These are phyloP conservation scores for Metellina segmentata DNA, from an alignment of 2,888 invertebrate genomes.

Conservation along the genomic window DNA sequence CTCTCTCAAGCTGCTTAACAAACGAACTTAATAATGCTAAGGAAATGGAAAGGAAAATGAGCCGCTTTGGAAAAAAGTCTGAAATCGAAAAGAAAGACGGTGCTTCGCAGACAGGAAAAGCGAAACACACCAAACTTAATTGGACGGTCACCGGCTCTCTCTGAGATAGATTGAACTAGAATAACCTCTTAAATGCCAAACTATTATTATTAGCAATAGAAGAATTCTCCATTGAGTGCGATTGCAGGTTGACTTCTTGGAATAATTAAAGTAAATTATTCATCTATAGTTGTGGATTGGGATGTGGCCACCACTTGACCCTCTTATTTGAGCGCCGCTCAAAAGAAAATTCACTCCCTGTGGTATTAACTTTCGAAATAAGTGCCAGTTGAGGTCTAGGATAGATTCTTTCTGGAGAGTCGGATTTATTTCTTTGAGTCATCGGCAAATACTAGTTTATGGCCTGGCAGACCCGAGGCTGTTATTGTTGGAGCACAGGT, in stretches of 20 bases:
- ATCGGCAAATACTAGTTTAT: no score
- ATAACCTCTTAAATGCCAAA: constrained; percentile 16
- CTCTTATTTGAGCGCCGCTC: neutral
- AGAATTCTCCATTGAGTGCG: neutral
- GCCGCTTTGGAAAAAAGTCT: no score
- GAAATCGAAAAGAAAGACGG: no score
- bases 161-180: neutral
- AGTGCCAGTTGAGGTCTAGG: neutral
- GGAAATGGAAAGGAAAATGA: no score
- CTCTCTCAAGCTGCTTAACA: no score
- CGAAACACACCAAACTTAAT: constrained; percentile 20
- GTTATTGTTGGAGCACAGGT: no score
- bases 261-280: neutral
- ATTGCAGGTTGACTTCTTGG: neutral
- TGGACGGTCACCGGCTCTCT: constrained; percentile 36
- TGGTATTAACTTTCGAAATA: no score
- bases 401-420: neutral
- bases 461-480: no score
- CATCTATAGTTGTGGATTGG: neutral
- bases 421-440: no score
- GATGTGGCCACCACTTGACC: no score
- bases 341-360: neutral
- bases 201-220: constrained; percentile 24
- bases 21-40: no score
- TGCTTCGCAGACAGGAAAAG: neutral